These are phyloP conservation scores for Drosophila sordidula DNA, from an alignment of 2,888 invertebrate genomes.

Conservation along the genomic window DNA sequence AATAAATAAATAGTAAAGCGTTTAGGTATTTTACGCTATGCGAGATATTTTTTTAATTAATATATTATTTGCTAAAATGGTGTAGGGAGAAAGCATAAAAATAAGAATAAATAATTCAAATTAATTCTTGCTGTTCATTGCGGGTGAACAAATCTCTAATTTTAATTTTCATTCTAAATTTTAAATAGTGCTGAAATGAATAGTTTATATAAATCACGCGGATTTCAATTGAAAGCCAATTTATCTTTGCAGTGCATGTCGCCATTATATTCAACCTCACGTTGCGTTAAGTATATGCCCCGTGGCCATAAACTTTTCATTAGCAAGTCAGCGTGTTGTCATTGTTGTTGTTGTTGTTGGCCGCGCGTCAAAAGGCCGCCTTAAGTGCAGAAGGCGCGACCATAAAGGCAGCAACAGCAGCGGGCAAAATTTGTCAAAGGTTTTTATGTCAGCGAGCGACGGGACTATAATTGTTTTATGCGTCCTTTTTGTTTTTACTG, in stretches of 20 bases:
- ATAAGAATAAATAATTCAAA: too few species aligned
- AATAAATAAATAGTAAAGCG: not conserved
- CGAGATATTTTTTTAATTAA: too few species aligned
- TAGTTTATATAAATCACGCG: too few species aligned
- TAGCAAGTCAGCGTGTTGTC: slow-evolving; percentile 65
- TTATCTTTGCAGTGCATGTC: slow-evolving; percentile 1
- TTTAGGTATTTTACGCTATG: too few species aligned
- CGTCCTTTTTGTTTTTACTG: slow-evolving; percentile 68
- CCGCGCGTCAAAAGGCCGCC: slow-evolving; percentile 41
- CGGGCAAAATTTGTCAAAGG: slow-evolving; percentile 71
- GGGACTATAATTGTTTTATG: slow-evolving; percentile 79
- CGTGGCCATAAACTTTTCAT: slow-evolving; percentile 74
- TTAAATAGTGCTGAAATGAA: too few species aligned
- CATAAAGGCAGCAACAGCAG: slow-evolving; percentile 36
- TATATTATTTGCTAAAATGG: too few species aligned
- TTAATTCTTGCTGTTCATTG: too few species aligned
- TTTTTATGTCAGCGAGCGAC: slow-evolving; percentile 69
- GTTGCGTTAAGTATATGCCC: slow-evolving; percentile 51
- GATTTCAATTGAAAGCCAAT: too few species aligned
- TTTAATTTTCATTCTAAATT: too few species aligned
- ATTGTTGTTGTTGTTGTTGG: slow-evolving; percentile 19
- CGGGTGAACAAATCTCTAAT: too few species aligned
- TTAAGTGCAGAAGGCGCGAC: slow-evolving; percentile 55
- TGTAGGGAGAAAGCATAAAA: too few species aligned
- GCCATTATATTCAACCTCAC: slow-evolving; percentile 19